Conservation (phyloP, 2,888 invertebrate genomes). For the Pseudococcus viburni region DNA sequence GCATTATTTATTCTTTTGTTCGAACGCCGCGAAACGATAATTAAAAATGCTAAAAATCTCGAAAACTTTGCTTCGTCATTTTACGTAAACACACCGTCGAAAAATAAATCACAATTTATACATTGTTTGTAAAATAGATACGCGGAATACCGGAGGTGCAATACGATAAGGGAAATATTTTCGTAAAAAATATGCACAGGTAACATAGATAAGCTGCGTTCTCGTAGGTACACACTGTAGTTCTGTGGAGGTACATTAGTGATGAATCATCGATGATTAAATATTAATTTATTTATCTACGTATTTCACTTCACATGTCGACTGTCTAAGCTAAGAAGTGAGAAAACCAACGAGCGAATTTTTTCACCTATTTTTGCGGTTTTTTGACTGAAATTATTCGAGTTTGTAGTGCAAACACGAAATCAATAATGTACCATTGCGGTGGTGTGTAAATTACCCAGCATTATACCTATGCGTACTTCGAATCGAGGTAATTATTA, state of each 20-base stretch:
- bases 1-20: slow-evolving; percentile 20
- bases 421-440: slow-evolving; percentile 32
- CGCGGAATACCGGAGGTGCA: neutral
- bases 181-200: neutral
- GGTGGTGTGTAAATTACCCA: neutral
- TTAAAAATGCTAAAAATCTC: slow-evolving; percentile 33
- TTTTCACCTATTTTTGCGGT: slow-evolving; percentile 1
- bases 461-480: neutral
- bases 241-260: neutral
- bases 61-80: slow-evolving; percentile 35
- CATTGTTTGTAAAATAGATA: neutral
- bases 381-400: neutral
- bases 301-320: neutral
- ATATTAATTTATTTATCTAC: slow-evolving; percentile 15
- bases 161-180: neutral
- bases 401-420: slow-evolving; percentile 11
- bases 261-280: slow-evolving; percentile 31
- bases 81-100: neutral
- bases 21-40: neutral
- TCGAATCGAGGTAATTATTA: slow-evolving; percentile 18
- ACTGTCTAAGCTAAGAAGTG: neutral
- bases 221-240: neutral
- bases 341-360: neutral
- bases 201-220: neutral
- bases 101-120: neutral